Evolutionary conservation across 2,888 invertebrate genomes (phyloP).

Genomic region (Macrophya alboannulata): DNA sequence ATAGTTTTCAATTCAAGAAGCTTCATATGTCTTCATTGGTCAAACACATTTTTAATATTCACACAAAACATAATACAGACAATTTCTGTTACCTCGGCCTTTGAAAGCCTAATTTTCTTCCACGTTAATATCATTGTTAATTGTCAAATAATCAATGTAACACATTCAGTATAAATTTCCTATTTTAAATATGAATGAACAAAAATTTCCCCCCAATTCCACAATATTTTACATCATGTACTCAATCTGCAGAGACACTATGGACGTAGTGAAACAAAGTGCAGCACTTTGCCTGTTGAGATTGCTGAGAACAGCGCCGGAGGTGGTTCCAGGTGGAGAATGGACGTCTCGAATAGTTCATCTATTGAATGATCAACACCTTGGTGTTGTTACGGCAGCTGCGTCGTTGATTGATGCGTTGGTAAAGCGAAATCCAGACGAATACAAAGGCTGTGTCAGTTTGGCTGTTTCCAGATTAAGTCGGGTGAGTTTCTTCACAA

Average conservation of each 20-base stretch:
- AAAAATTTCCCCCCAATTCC: not conserved
- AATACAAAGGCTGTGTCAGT: constrained; percentile 99
- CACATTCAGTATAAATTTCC: not conserved
- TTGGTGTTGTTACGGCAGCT: constrained; percentile 99
- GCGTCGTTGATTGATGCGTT: constrained; percentile 98
- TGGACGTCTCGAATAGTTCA: constrained; percentile 99
- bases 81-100: not conserved
- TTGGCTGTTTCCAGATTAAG: constrained; percentile 98
- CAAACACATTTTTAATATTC: not conserved
- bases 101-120: not conserved
- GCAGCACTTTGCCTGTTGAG: constrained; percentile 98
- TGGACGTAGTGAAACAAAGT: constrained; percentile 99
- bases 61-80: not conserved
- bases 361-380: constrained; percentile 98
- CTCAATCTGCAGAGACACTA: constrained; percentile 89
- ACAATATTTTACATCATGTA: not conserved
- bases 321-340: constrained; percentile 98
- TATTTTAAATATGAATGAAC: not conserved
- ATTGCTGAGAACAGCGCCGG: constrained; percentile 96
- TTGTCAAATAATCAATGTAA: not conserved
- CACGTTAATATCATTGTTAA: not conserved
- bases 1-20: not conserved
- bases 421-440: constrained; percentile 99
- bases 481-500: constrained; percentile 83
- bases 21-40: not conserved